A percentile compares a stretch with the other conserved stretches of the same genome.
phyloP scores from a whole-genome alignment of 1,140 invertebrate genomes.

The Temnothorax curvispinosus region DNA sequence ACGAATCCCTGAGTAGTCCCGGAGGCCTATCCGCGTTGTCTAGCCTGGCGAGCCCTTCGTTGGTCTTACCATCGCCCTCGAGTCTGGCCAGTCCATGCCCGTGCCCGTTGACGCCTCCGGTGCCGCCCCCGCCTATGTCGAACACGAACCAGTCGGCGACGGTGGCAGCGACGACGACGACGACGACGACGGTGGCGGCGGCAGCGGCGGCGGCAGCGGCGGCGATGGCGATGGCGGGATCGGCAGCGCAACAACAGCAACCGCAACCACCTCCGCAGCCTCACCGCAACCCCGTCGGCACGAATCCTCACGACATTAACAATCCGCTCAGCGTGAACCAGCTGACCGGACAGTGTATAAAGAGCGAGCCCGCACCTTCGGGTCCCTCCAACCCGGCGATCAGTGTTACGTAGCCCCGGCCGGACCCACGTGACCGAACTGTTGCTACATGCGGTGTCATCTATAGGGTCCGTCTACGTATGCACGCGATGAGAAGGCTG shows the following conservation, averaged over 20 bases:
- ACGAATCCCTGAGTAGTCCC: conserved; percentile 92
- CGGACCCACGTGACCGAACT: conserved; percentile 84
- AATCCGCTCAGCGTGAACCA: conserved; percentile 96
- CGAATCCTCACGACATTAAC: conserved; percentile 95
- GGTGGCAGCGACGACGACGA: background rate
- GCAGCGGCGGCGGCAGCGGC: conserved; percentile 46
- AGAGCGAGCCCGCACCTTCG: conserved; percentile 85
- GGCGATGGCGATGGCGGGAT: conserved; percentile 3
- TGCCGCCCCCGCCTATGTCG: conserved; percentile 82
- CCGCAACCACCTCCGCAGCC: conserved; percentile 83
- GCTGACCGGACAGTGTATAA: conserved; percentile 91
- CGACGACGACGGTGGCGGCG: conserved; percentile 28
- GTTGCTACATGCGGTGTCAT: conserved; percentile 81
- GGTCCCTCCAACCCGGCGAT: conserved; percentile 87
- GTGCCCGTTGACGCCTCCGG: conserved; percentile 85
- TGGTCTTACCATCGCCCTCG: conserved; percentile 89
- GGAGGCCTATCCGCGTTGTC: conserved; percentile 91
- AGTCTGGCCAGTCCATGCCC: conserved; percentile 89
- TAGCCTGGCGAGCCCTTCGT: conserved; percentile 91
- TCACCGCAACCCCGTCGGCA: conserved; percentile 92
- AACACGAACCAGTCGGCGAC: conserved; percentile 75
- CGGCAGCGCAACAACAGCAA: conserved; percentile 47
- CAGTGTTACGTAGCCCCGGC: conserved; percentile 88
- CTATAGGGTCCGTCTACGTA: conserved; percentile 82
- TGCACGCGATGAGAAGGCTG: conserved; percentile 66